Conservation (phyloP, 1,140 invertebrate species). For the Mizuhopecten yessoensis region DNA sequence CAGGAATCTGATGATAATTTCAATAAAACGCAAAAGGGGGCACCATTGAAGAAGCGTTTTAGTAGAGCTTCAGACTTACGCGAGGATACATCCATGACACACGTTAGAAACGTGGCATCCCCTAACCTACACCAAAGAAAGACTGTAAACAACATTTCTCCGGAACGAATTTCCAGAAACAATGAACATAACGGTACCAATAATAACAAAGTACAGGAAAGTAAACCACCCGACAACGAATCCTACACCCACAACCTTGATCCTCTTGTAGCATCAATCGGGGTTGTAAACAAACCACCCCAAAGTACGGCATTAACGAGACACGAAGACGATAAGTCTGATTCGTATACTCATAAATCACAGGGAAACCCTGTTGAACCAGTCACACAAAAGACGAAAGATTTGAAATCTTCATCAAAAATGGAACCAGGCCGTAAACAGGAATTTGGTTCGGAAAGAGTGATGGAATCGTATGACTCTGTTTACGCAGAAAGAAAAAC, state of each 20-base stretch:
- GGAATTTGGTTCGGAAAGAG: constrained; percentile 38
- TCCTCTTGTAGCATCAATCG: background rate
- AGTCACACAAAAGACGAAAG: background rate
- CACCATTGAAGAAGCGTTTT: background rate
- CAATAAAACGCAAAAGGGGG: background rate
- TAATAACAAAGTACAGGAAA: background rate
- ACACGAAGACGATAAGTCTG: background rate
- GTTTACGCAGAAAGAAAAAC: constrained; percentile 67
- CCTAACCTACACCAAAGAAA: background rate
- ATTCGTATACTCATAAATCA: background rate
- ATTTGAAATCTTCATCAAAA: background rate
- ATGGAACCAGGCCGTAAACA: background rate
- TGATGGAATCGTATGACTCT: constrained; percentile 66
- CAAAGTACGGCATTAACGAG: background rate
- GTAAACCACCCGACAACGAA: background rate
- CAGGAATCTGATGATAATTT: background rate
- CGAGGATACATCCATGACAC: background rate
- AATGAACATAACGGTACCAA: background rate
- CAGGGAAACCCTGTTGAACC: background rate
- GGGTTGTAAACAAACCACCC: background rate
- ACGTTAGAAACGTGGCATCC: background rate
- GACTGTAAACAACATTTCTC: background rate
- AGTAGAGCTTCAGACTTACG: background rate
- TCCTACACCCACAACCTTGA: background rate
- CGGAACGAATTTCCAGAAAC: background rate